These are phyloP conservation scores for Dipodomys merriami DNA, from an alignment of 2,113 vertebrate species.

Conservation along the genomic window DNA sequence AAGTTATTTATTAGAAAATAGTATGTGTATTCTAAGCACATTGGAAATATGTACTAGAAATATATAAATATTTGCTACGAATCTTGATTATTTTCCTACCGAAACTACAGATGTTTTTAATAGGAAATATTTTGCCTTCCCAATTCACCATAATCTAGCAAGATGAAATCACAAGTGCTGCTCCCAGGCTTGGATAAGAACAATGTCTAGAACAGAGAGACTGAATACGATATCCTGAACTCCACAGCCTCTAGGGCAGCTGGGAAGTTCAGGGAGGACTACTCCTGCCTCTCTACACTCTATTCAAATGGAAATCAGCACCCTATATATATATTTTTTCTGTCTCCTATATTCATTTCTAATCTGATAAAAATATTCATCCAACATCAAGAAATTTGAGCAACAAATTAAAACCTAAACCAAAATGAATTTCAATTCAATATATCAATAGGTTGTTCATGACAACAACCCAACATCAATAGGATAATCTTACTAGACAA, in stretches of 20 bases:
- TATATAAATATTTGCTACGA: neutral
- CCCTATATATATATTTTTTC: too few species aligned
- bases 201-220: neutral
- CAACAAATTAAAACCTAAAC: neutral
- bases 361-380: neutral
- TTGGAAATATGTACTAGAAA: too few species aligned
- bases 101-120: neutral
- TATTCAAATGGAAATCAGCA: too few species aligned
- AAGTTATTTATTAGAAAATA: neutral
- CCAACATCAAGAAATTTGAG: neutral
- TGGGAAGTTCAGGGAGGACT: too few species aligned
- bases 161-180: neutral
- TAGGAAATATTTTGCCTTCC: neutral
- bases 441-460: neutral
- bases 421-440: neutral
- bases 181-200: neutral
- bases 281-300: too few species aligned
- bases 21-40: too few species aligned
- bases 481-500: too few species aligned
- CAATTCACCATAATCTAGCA: neutral
- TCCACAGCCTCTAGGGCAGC: too few species aligned
- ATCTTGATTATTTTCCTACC: neutral
- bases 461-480: neutral
- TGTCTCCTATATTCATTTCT: neutral
- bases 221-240: fast-evolving